Evolutionary conservation across 2,888 invertebrate species (phyloP), one percentile per base, ranked within the genome.

Genomic region (Pyrrhia umbra): DNA sequence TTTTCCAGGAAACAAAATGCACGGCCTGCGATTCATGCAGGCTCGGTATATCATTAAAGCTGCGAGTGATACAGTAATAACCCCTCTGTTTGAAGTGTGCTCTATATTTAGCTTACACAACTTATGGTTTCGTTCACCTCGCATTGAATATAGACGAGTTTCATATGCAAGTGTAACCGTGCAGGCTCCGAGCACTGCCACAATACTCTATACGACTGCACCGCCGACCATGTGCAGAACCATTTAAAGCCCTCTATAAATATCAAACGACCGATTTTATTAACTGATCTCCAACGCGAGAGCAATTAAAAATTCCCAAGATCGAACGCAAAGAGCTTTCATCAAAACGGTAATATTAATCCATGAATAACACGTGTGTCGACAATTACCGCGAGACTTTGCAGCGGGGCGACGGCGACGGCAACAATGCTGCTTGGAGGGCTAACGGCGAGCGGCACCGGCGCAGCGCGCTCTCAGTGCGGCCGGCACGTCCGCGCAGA

Each of bases 41-140:
- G 58, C 65, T 73, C 62, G 54, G 65, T 68, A 51, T 84, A 80
- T 83, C 77, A 87, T 87, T 85, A 83, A 71, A 66, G 51, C 76
- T 56, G 65, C 74, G 81, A 84, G 73, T 84, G 85, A 77, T 84
- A 82, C 85, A 79, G 81, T 89, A 88, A 90, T 88, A 85, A 80
- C 85, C 82, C 82, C 76, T 70, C 77, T 75, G 73, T 59, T 77
- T 83, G 72, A 80, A 81, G 87, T 81, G 82, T 84, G 85, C 87
- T 89, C 90, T 93, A 92, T 91, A 92, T 92, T 92, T 93, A 92
- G 87, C 85, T 79, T 81, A 61, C 65, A 76, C 83, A 84, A 86
- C 85, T 89, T 88, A 93, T 90, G 88, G 91, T 86, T 89, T 77
- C 91, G 82, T 93, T 93, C 89, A 92, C 91, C 92, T 88, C 86